Percentiles rank a stretch among this genome's conserved stretches.
phyloP scores from a whole-genome alignment of 2,888 invertebrate species.

The Syritta pipiens region DNA sequence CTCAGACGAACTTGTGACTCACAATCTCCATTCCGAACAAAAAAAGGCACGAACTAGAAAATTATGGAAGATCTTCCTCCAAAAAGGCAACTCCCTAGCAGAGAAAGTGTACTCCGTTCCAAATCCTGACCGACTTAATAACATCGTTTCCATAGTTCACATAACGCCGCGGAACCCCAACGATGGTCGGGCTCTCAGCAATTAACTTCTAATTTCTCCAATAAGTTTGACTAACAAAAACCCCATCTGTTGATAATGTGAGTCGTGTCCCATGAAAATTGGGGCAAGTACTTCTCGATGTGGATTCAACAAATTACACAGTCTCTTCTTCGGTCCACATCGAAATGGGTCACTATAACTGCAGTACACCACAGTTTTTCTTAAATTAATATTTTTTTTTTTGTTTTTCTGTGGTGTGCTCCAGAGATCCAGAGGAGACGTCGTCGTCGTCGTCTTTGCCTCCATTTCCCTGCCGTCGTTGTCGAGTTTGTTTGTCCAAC shows the following conservation, averaged over 20 bases:
- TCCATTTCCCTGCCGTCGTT: no score
- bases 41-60: no score
- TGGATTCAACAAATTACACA: slow-evolving; percentile 9
- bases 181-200: no score
- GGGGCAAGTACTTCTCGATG: slow-evolving; percentile 31
- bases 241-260: slow-evolving; percentile 13
- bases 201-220: slow-evolving; percentile 41
- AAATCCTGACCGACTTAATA: no score
- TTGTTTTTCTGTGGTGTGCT: no score
- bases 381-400: slow-evolving; percentile 44
- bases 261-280: slow-evolving; percentile 42
- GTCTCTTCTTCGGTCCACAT: not conserved
- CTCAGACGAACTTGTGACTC: no score
- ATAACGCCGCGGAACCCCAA: slow-evolving; percentile 5
- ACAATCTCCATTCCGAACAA: no score
- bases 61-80: no score
- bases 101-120: no score
- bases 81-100: no score
- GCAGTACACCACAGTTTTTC: not conserved
- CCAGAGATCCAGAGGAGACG: no score
- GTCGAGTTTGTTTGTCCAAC: slow-evolving; percentile 16
- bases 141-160: slow-evolving; percentile 40
- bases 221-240: slow-evolving; percentile 26
- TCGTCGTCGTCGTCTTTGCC: no score
- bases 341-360: slow-evolving; percentile 53